Evolutionary conservation across 1,140 invertebrate species (phyloP).

Genomic region (Colletes latitarsis): DNA sequence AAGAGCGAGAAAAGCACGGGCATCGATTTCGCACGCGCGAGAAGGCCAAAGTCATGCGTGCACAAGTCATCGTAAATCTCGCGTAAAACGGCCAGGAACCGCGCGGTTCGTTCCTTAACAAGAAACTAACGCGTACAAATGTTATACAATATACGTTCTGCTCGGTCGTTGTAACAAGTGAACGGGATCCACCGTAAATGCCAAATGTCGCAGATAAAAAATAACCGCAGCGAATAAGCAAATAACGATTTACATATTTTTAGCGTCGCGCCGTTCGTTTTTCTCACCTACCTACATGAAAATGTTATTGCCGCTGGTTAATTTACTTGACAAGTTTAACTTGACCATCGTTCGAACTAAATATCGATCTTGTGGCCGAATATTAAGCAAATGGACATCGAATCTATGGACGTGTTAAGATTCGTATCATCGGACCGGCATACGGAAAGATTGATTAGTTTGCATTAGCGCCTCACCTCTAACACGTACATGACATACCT

Average conservation of each 20-base stretch:
- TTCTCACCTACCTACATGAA: conserved; percentile 11
- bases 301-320: conserved; percentile 21
- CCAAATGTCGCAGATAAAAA: conserved; percentile 50
- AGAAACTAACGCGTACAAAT: conserved; percentile 33
- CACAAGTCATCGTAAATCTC: conserved; percentile 59
- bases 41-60: conserved; percentile 55
- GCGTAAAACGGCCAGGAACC: conserved; percentile 38
- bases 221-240: conserved; percentile 5
- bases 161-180: not conserved
- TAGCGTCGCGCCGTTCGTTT: not conserved
- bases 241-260: conserved; percentile 20
- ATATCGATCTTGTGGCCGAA: too few species aligned
- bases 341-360: too few species aligned
- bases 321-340: too few species aligned
- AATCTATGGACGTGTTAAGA: too few species aligned
- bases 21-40: conserved; percentile 46
- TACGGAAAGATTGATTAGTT: too few species aligned
- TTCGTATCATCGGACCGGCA: too few species aligned
- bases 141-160: too few species aligned
- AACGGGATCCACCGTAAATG: conserved; percentile 38
- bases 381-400: too few species aligned
- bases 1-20: conserved; percentile 25
- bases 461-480: too few species aligned
- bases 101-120: conserved; percentile 40
- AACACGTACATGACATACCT: too few species aligned